A percentile compares a stretch with the other conserved stretches of the same genome.
Evolutionary conservation across 1,140 invertebrate genomes (phyloP).

Genomic region (Neotoxoptera formosana): DNA sequence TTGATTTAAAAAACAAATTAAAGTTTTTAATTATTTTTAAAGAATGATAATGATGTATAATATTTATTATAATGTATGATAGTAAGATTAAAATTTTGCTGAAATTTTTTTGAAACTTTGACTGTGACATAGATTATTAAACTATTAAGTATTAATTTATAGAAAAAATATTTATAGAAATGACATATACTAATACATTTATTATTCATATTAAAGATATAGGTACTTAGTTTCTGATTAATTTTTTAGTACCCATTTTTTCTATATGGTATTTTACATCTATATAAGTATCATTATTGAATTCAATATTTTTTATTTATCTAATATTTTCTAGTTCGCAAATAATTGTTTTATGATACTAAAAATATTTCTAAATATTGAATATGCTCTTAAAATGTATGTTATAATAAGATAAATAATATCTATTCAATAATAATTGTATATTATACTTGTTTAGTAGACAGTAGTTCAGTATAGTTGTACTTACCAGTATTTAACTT

Average conservation of each 20-base stretch:
- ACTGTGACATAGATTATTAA: background rate
- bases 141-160: background rate
- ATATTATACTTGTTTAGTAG: too few relatives aligned
- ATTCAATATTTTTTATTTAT: constrained; percentile 2
- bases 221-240: background rate
- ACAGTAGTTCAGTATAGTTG: too few relatives aligned
- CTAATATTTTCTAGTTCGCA: background rate
- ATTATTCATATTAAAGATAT: background rate
- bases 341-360: background rate
- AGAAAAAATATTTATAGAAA: background rate
- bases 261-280: background rate
- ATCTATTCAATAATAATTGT: too few relatives aligned
- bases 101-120: background rate
- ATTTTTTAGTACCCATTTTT: background rate
- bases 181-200: background rate
- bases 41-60: background rate
- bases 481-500: too few relatives aligned
- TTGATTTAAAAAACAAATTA: background rate
- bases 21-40: background rate
- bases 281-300: background rate
- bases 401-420: background rate
- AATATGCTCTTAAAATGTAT: background rate
- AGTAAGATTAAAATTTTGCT: background rate
- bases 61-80: background rate
- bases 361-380: background rate